Evolutionary conservation across 2,113 vertebrate genomes (phyloP), one percentile per base, ranked within the genome.

Genomic region (Paradoxurus hermaphroditus): DNA sequence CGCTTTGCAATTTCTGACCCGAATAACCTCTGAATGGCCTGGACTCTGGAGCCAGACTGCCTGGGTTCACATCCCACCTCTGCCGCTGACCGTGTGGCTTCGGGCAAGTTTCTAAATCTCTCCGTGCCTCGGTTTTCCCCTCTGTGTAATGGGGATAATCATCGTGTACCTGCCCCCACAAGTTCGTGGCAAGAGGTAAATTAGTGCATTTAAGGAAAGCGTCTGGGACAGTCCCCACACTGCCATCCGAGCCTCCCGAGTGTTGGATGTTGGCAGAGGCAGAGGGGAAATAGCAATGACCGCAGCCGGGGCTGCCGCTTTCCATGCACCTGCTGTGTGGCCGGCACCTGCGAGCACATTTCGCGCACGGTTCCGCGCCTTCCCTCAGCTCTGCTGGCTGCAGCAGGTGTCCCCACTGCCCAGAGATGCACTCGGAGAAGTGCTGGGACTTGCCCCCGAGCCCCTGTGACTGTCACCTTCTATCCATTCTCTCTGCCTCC

Each of bases 141-240:
- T 75, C 73, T 65, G 56, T 79, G 39, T n/a, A 15, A 41, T 4
- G 29, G 27, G 44, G 25, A 15, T 27, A 36, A 72, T 86, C 49
- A 39, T 15, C 2, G 18, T 0, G 9, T 44, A 1, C 49, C 86
- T 39, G 7, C 9, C 51, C 51, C 73, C 16, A 1, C 34, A 67
- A 11, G 34, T 73, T 3, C 44, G 65, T 19, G 34, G 62, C 23
- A 8, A 46, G 31, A n/a, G n/a, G 51, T 10, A 21, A 19, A 4
- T 56, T 23, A 34, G 18, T 9, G 41, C 29, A 46, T 27, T 34
- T 7, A 53, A 41, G 25, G 13, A 31, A 16, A 77, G 70, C 29
- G 0, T 5, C 15, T n/a, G 59, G 34, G 44, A 56, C 1, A 0
- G 56, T 8, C n/a, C 36, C 9, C 1, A 0, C 0, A 0, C 44